Evolutionary conservation across 1,140 invertebrate genomes (phyloP).

Genomic region (Drosophila carrolli): DNA sequence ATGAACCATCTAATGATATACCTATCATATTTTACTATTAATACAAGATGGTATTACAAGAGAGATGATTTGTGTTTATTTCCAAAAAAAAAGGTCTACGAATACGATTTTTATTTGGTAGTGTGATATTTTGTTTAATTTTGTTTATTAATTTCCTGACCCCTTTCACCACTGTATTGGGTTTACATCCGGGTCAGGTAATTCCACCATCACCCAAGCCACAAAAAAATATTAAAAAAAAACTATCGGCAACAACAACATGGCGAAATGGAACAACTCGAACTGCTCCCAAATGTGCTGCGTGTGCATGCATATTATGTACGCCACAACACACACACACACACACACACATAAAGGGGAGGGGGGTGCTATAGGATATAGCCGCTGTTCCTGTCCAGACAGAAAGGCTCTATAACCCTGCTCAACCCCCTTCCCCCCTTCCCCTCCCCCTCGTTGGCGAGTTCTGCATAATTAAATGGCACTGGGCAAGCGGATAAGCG

Average conservation of each 20-base stretch:
- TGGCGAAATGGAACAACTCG: slow-evolving; percentile 35
- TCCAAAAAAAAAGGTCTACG: too few relatives aligned
- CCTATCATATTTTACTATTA: too few relatives aligned
- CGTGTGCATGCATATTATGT: slow-evolving; percentile 72
- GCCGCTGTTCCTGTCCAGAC: slow-evolving; percentile 22
- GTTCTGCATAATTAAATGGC: slow-evolving; percentile 61
- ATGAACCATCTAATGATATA: too few relatives aligned
- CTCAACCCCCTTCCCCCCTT: not conserved
- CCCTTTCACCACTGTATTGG: slow-evolving; percentile 1
- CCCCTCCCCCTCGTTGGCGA: not conserved
- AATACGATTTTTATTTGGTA: too few relatives aligned
- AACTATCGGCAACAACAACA: not conserved
- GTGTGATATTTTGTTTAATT: not conserved
- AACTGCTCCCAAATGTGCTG: slow-evolving; percentile 75
- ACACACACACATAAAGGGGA: not conserved
- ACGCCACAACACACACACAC: slow-evolving; percentile 2
- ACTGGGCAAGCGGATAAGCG: slow-evolving; percentile 55
- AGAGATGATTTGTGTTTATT: too few relatives aligned
- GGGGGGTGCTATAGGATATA: slow-evolving; percentile 22
- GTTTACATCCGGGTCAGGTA: slow-evolving; percentile 57
- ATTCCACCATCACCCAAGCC: slow-evolving; percentile 39
- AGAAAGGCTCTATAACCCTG: slow-evolving; percentile 17
- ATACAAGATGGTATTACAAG: too few relatives aligned
- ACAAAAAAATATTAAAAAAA: slow-evolving; percentile 23
- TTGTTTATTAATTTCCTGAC: not conserved